phyloP scores from a whole-genome alignment of 2,113 vertebrate species.

The Saccopteryx leptura region DNA sequence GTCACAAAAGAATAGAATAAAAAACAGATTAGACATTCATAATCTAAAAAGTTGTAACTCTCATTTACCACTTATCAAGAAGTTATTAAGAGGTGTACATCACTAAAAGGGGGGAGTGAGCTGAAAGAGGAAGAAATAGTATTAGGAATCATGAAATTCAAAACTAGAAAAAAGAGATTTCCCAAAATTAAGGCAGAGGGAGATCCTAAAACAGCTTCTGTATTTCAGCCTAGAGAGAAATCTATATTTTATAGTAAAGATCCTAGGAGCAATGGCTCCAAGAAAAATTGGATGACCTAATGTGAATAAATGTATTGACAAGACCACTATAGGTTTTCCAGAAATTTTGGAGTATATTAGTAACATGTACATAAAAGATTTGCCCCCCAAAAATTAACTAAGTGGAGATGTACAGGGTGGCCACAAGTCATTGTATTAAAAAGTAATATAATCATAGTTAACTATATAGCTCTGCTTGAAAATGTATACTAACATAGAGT shows the following conservation, averaged over 20 bases:
- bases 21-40: background rate
- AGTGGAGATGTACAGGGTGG: background rate
- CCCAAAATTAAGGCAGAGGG: background rate
- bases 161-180: constrained; percentile 1
- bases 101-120: background rate
- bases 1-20: background rate
- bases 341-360: background rate
- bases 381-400: background rate
- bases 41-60: background rate
- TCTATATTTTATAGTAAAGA: background rate
- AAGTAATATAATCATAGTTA: background rate
- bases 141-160: background rate
- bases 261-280: background rate
- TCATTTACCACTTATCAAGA: background rate
- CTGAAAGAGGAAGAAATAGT: background rate
- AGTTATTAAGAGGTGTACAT: background rate
- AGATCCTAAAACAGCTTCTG: background rate
- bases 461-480: background rate
- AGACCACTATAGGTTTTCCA: background rate
- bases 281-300: background rate
- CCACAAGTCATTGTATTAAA: background rate
- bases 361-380: background rate
- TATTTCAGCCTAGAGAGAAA: background rate
- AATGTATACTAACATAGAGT: background rate
- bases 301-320: background rate